Evolutionary conservation across 2,888 invertebrate species (phyloP).

Genomic region (Camponotus fellah): DNA sequence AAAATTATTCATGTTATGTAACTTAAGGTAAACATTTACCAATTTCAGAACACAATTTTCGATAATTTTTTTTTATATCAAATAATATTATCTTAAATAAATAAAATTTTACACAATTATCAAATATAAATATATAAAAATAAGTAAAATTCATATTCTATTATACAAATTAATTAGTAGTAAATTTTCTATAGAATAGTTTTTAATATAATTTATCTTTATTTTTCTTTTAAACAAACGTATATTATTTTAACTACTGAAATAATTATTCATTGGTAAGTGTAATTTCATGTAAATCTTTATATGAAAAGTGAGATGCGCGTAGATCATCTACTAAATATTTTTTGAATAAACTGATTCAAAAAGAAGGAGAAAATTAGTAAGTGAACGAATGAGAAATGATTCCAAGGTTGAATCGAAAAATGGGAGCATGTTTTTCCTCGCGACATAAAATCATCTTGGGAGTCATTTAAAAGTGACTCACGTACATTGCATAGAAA

Average conservation of each 20-base stretch:
- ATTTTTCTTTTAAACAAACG: background rate
- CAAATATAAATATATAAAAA: background rate
- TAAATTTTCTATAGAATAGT: background rate
- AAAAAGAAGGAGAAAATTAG: background rate
- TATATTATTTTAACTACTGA: background rate
- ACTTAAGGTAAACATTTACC: too few relatives aligned
- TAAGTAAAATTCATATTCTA: background rate
- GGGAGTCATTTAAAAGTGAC: slow-evolving; percentile 46
- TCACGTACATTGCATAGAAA: slow-evolving; percentile 58
- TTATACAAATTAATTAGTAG: slow-evolving; percentile 13
- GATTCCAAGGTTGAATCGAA: background rate
- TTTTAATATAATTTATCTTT: background rate
- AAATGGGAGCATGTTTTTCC: slow-evolving; percentile 17
- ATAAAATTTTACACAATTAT: slow-evolving; percentile 13
- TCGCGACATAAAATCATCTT: slow-evolving; percentile 13
- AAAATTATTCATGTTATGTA: too few relatives aligned
- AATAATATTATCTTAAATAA: background rate
- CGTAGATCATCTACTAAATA: background rate
- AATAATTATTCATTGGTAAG: slow-evolving; percentile 21
- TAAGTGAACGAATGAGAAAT: background rate
- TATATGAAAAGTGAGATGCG: background rate
- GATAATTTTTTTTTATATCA: background rate
- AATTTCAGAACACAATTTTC: background rate
- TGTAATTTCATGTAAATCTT: slow-evolving; percentile 14
- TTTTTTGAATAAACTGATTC: background rate